Base-by-base conservation (phyloP, 2,888 invertebrate genomes). In the Drosophila dives region DNA sequence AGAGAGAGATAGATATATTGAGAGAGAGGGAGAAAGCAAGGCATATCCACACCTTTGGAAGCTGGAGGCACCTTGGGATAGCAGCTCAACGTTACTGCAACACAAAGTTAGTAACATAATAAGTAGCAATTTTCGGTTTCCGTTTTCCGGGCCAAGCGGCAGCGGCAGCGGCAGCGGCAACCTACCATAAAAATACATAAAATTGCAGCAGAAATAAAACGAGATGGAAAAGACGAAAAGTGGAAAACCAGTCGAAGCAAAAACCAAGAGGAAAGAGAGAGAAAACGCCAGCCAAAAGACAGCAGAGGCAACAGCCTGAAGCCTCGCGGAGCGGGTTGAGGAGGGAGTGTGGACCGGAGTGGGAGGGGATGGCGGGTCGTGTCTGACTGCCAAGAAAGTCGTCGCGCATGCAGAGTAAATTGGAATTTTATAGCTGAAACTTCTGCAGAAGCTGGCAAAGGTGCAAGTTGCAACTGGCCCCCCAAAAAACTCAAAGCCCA, bases 41-140 rank as follows among this genome's bases (percentile, higher is more conserved):
- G 36, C 54, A 61, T 49, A 42, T 60, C 42, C 61, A 36, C 60
- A 64, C 56, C 67, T 78, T 42, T 68, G 68, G 51, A 66, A 71
- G 83, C 79, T 69, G 72, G 72, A 38, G 88, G 85, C 80, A 86
- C n/a, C n/a, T n/a, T n/a, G n/a, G n/a, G n/a, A n/a, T n/a, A 50
- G 55, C 61, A 64, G 64, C 58, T 53, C 60, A 73, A 48, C 72
- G 79, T 66, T 32, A 53, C 72, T 83, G 81, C 86, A 86, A 84
- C 86, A 87, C 86, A 87, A 87, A 86, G 89, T 87, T 87, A 81
- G 87, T 87, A 87, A 87, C 89, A 87, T 87, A 87, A 87, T 87
- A 87, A 87, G 89, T 87, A 87, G 86, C 86, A 87, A 87, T 87
- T 87, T 87, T 87, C 83, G 86, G 86, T 87, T 87, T 87, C 86